Evolutionary conservation across 2,797 vertebrate genomes (phyloP).

Genomic region (Melanitta fusca): DNA sequence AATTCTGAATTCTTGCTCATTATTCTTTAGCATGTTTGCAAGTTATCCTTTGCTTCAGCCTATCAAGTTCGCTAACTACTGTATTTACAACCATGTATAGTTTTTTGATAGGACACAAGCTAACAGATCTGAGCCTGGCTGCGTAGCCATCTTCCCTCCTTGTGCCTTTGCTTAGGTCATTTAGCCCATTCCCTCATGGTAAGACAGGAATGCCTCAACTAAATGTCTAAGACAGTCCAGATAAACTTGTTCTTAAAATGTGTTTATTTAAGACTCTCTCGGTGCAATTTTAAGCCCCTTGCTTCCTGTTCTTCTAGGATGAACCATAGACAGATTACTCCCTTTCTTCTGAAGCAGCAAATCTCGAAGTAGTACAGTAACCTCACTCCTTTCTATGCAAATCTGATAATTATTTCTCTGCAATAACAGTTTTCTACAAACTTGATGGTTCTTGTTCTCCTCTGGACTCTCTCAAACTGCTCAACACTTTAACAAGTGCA

Average conservation of each 20-base stretch:
- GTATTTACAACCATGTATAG: background rate
- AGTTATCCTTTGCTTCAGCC: background rate
- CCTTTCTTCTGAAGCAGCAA: background rate
- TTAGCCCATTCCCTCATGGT: background rate
- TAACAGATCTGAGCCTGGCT: background rate
- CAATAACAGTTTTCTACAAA: background rate
- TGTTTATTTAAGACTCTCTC: background rate
- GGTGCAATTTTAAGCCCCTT: background rate
- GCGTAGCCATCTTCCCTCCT: background rate
- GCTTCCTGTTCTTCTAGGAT: background rate
- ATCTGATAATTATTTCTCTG: background rate
- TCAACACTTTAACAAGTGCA: background rate
- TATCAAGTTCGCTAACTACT: background rate
- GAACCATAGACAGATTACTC: background rate
- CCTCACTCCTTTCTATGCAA: background rate
- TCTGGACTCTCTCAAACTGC: background rate
- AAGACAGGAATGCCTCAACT: background rate
- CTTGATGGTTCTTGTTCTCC: background rate
- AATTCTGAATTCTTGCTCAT: background rate
- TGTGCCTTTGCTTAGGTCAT: background rate
- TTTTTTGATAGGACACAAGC: background rate
- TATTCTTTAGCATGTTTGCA: background rate
- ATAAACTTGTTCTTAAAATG: background rate
- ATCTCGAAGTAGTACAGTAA: background rate
- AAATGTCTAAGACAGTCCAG: background rate